These are phyloP conservation scores for Candidula unifasciata DNA, from an alignment of 2,888 invertebrate genomes.

Conservation along the genomic window DNA sequence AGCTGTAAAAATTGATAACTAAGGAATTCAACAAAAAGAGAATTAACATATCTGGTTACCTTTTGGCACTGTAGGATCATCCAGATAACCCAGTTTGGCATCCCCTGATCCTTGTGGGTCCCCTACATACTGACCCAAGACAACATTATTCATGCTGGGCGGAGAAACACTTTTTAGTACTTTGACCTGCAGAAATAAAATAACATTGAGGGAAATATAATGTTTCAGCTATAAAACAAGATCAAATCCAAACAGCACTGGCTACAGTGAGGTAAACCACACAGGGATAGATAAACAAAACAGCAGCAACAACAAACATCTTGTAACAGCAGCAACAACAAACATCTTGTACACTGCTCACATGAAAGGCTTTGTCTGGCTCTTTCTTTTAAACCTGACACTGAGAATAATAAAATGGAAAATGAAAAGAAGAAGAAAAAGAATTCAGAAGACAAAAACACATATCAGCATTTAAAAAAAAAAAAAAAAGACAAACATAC, in stretches of 20 bases:
- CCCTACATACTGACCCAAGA: slow-evolving; percentile 96
- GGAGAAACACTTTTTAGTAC: slow-evolving; percentile 91
- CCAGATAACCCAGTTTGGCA: slow-evolving; percentile 89
- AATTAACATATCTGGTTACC: slow-evolving; percentile 73
- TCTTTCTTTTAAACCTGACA: too few species aligned
- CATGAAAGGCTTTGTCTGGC: too few species aligned
- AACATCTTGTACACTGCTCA: too few species aligned
- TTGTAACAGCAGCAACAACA: not conserved
- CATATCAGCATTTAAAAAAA: too few species aligned
- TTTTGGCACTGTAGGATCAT: slow-evolving; percentile 94
- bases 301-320: too few species aligned
- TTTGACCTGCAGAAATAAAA: slow-evolving; percentile 84
- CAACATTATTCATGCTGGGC: slow-evolving; percentile 87
- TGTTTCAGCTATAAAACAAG: not conserved
- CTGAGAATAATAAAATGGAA: too few species aligned
- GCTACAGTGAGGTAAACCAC: not conserved
- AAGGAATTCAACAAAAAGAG: too few species aligned
- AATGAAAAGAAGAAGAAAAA: too few species aligned
- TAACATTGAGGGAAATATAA: not conserved
- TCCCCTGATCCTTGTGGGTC: slow-evolving; percentile 87
- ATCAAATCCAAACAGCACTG: not conserved
- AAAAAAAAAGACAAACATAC: too few species aligned
- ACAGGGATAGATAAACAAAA: not conserved
- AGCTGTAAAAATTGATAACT: too few species aligned
- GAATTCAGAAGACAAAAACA: too few species aligned